These are phyloP conservation scores for Motacilla alba DNA, from an alignment of 2,113 vertebrate species.

Conservation along the genomic window DNA sequence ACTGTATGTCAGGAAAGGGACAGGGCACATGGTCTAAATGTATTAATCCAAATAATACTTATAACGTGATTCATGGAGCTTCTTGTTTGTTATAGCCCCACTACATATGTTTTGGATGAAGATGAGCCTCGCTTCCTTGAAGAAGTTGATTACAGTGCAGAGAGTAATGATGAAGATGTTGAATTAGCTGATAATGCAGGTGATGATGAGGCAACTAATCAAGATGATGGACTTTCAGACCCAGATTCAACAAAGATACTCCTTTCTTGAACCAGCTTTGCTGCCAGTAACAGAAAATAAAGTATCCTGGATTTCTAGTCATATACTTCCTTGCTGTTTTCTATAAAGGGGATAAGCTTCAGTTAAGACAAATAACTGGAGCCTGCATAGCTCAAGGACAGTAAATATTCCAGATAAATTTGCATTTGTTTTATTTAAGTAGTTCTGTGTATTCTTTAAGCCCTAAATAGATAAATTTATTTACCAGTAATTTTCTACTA, in stretches of 20 bases:
- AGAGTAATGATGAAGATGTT: constrained; percentile 89
- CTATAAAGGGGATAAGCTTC: constrained; percentile 56
- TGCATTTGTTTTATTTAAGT: constrained; percentile 69
- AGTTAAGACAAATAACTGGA: constrained; percentile 35
- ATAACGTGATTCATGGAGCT: neutral
- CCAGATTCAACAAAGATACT: constrained; percentile 77
- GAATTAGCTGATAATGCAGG: constrained; percentile 74
- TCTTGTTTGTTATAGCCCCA: constrained; percentile 77
- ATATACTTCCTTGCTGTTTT: neutral
- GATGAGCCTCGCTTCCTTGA: constrained; percentile 95
- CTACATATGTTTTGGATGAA: constrained; percentile 92
- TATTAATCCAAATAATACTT: neutral
- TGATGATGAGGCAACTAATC: constrained; percentile 75
- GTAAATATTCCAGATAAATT: constrained; percentile 70
- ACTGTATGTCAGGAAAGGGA: neutral
- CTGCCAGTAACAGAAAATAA: constrained; percentile 25
- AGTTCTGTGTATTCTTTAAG: constrained; percentile 56
- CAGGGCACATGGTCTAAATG: neutral
- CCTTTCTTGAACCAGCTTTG: constrained; percentile 60
- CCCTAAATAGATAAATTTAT: constrained; percentile 48
- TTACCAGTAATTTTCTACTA: constrained; percentile 30
- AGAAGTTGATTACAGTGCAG: constrained; percentile 97
- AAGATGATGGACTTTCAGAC: constrained; percentile 83
- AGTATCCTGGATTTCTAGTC: constrained; percentile 39
- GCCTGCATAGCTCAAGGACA: constrained; percentile 64